These are phyloP conservation scores for Notoglanidium macrostoma DNA, from an alignment of 2,797 vertebrate genomes.

Conservation along the genomic window DNA sequence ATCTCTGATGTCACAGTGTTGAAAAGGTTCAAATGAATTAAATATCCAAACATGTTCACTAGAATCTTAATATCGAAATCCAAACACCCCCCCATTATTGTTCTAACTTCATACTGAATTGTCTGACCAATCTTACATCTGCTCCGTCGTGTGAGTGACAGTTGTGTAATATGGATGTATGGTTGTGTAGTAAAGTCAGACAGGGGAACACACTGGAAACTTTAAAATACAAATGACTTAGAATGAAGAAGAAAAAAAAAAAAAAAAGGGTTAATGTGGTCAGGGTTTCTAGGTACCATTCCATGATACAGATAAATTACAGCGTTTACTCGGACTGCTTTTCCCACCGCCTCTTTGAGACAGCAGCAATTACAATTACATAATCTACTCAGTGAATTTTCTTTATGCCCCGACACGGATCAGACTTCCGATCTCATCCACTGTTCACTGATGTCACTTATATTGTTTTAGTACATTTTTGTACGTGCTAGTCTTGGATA, in stretches of 20 bases:
- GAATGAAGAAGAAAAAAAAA: conserved; percentile 35
- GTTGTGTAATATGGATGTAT: conserved; percentile 10
- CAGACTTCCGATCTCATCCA: conserved; percentile 26
- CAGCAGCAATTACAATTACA: conserved; percentile 45
- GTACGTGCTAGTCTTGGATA: conserved; percentile 21
- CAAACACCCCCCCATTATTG: not conserved
- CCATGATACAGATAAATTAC: conserved; percentile 43
- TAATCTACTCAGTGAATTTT: conserved; percentile 30
- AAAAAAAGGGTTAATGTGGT: conserved; percentile 14
- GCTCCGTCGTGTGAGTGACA: not conserved
- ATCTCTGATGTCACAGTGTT: not conserved
- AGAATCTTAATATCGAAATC: not conserved
- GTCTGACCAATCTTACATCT: not conserved
- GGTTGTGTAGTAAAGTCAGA: conserved; percentile 19
- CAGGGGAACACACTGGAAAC: conserved; percentile 28
- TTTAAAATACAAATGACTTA: conserved; percentile 40
- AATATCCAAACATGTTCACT: not conserved
- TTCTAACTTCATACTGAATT: not conserved
- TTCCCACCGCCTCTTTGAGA: conserved; percentile 20
- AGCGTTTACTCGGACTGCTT: conserved; percentile 33
- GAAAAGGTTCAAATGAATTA: conserved; percentile 3
- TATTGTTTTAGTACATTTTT: conserved; percentile 40
- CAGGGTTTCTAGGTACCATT: conserved; percentile 19
- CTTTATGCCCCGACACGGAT: conserved; percentile 31
- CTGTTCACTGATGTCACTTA: conserved; percentile 23